Evolutionary conservation across 2,888 invertebrate species (phyloP).

Genomic region (Iselma pallidipennis): DNA sequence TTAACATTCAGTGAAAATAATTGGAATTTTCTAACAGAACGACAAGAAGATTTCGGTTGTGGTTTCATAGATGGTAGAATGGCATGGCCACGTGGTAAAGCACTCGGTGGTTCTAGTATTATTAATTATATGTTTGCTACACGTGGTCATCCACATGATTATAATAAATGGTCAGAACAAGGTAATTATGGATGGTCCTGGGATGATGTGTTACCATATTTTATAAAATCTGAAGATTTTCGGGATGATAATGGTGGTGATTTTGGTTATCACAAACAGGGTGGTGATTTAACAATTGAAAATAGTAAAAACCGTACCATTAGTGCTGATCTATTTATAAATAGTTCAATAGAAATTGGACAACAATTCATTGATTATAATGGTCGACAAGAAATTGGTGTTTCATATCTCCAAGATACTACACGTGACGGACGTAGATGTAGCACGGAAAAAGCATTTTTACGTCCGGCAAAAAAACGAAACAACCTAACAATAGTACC

Average conservation of each 20-base stretch:
- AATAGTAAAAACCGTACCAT: slow-evolving; percentile 50
- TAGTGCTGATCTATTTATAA: slow-evolving; percentile 61
- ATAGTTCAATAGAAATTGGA: slow-evolving; percentile 68
- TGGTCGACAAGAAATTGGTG: slow-evolving; percentile 65
- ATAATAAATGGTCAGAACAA: slow-evolving; percentile 66
- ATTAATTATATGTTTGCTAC: slow-evolving; percentile 60
- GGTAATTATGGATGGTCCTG: slow-evolving; percentile 61
- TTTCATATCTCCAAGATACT: slow-evolving; percentile 65
- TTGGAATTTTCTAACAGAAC: slow-evolving; percentile 53
- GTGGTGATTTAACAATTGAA: slow-evolving; percentile 44
- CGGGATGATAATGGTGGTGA: slow-evolving; percentile 45
- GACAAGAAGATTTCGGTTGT: slow-evolving; percentile 15
- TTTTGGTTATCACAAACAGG: slow-evolving; percentile 47
- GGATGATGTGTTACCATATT: slow-evolving; percentile 53
- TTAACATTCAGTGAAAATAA: slow-evolving; percentile 51
- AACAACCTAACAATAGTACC: slow-evolving; percentile 71
- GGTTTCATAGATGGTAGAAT: slow-evolving; percentile 51
- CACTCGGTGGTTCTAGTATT: slow-evolving; percentile 58
- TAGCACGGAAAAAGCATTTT: slow-evolving; percentile 68
- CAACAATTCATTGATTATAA: slow-evolving; percentile 73
- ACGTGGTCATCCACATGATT: slow-evolving; percentile 66
- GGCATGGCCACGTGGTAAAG: slow-evolving; percentile 60
- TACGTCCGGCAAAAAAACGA: slow-evolving; percentile 63
- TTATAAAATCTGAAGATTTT: slow-evolving; percentile 46
- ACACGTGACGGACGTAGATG: slow-evolving; percentile 64